Evolutionary conservation across 2,888 invertebrate genomes (phyloP), one percentile per base, ranked within the genome.

Genomic region (Argynnis bischoffii): DNA sequence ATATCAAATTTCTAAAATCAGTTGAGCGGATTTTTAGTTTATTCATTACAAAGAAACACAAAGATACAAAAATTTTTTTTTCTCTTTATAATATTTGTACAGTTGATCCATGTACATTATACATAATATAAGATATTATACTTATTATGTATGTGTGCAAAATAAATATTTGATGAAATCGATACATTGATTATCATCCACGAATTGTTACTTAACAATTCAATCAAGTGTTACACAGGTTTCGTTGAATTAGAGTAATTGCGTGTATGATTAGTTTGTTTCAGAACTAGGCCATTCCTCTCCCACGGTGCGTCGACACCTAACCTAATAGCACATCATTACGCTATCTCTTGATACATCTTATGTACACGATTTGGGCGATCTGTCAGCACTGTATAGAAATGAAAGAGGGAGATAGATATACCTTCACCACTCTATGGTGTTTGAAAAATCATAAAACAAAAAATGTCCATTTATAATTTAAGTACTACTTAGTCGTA

Each of bases 281-380:
- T 72, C 72, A 63, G 54, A 90, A 87, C 89, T 91, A 82, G 90
- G 91, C 81, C 90, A 86, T 78, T 78, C 75, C 78, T 83, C 86
- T 91, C 92, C 89, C 92, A 91, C 92, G 91, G 31, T 35, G 79
- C 85, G 84, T 90, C 90, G 86, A 89, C 90, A 88, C 89, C 89
- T 89, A 75, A 83, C 81, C 80, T 88, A 89, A 88, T 90, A 84
- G 87, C 84, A 79, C 82, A 84, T 88, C 88, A 90, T 91, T 90
- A 90, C 85, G 79, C 79, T 89, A 90, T 91, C 89, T 85, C 77
- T 79, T 85, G 87, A 88, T 90, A 87, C 85, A 89, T 90, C 90
- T 86, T 76, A 78, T 79, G 78, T 76, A 50, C 31, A 63, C 15
- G 63, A 55, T 55, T 56, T 65, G 63, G 61, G 47, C 64, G 60